These are phyloP conservation scores for Agrilus planipennis DNA, from an alignment of 1,140 invertebrate genomes.

Conservation along the genomic window DNA sequence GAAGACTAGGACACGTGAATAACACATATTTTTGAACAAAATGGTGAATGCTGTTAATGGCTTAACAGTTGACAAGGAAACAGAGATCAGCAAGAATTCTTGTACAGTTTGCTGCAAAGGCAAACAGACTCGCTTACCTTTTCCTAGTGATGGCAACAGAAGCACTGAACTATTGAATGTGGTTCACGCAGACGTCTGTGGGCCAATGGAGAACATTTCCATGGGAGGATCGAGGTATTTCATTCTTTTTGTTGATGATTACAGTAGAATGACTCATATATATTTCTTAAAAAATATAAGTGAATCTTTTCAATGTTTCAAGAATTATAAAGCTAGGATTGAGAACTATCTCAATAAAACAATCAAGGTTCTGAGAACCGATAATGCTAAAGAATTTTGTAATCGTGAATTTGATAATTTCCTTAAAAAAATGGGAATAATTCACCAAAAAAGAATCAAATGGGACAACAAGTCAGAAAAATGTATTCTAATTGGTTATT, in stretches of 20 bases:
- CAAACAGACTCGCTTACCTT: slow-evolving; percentile 4
- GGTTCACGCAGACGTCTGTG: slow-evolving; percentile 32
- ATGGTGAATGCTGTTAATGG: slow-evolving; percentile 13
- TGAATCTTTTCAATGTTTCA: slow-evolving; percentile 19
- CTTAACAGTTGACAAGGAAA: neutral
- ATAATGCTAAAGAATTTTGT: slow-evolving; percentile 12
- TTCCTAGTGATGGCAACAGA: neutral
- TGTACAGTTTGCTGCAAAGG: slow-evolving; percentile 5
- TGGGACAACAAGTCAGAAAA: slow-evolving; percentile 27
- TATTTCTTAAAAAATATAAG: slow-evolving; percentile 26
- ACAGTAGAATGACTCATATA: slow-evolving; percentile 23
- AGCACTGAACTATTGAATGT: slow-evolving; percentile 3
- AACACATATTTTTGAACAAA: slow-evolving; percentile 12
- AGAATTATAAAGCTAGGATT: slow-evolving; percentile 20
- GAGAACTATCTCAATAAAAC: slow-evolving; percentile 24
- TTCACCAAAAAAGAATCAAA: slow-evolving; percentile 12
- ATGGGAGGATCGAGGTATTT: slow-evolving; percentile 24
- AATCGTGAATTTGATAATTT: slow-evolving; percentile 9
- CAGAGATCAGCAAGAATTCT: neutral
- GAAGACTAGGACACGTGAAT: slow-evolving; percentile 22
- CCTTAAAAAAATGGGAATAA: slow-evolving; percentile 6
- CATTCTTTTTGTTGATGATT: slow-evolving; percentile 31
- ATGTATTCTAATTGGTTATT: slow-evolving; percentile 29
- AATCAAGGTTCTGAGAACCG: slow-evolving; percentile 21
- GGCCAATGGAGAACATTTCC: slow-evolving; percentile 27